Conservation (phyloP, 2,797 vertebrate genomes). For the Dipus sagitta region DNA sequence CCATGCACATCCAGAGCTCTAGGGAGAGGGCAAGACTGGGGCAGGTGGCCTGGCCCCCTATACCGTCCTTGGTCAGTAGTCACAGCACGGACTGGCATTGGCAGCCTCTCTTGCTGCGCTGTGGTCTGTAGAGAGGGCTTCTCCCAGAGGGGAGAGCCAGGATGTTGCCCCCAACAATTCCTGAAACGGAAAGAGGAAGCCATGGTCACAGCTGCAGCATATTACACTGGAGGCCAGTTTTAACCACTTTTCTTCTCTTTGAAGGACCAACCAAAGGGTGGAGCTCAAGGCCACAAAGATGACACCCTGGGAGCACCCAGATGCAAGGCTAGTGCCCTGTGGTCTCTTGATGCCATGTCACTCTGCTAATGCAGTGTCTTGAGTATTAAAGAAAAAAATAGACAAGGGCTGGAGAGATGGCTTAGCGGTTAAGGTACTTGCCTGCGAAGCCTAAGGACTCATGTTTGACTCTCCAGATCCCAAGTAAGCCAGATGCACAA, state of each 20-base stretch:
- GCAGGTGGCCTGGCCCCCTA: not conserved
- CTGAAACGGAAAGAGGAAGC: not conserved
- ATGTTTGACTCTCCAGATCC: too few relatives aligned
- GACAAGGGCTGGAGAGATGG: too few relatives aligned
- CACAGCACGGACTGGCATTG: accelerated
- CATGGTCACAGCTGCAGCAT: not conserved
- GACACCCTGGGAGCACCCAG: too few relatives aligned
- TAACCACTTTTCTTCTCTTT: not conserved
- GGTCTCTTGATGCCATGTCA: not conserved
- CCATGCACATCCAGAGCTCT: not conserved
- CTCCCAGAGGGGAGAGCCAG: not conserved
- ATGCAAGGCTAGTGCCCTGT: not conserved
- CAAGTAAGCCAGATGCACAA: too few relatives aligned
- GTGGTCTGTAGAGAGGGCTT: not conserved
- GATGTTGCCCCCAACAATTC: not conserved
- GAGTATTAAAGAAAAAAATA: too few relatives aligned
- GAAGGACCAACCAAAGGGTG: accelerated
- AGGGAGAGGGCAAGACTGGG: accelerated
- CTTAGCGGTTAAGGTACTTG: too few relatives aligned
- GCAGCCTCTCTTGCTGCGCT: accelerated
- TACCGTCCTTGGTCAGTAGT: accelerated
- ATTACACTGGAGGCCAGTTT: not conserved
- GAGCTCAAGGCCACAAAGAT: accelerated
- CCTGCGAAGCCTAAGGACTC: too few relatives aligned
- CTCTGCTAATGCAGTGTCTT: not conserved